Percentiles rank a stretch among this genome's conserved stretches.
Evolutionary conservation across 2,797 vertebrate genomes (phyloP).

Genomic region (Zalophus californianus): DNA sequence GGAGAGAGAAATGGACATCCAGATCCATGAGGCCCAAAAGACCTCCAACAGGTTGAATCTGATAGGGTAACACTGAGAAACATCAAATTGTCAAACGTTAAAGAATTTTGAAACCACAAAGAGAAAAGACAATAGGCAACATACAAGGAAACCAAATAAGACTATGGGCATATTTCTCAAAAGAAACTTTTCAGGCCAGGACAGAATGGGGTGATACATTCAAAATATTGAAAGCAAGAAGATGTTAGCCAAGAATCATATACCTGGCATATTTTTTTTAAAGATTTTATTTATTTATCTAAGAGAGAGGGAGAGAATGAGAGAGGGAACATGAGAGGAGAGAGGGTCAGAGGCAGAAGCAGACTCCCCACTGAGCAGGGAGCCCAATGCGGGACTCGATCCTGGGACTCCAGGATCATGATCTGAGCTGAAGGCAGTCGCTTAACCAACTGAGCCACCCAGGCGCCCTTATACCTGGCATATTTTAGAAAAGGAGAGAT

Average conservation of each 20-base stretch:
- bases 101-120: background rate
- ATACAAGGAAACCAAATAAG: background rate
- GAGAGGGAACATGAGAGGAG: too few relatives aligned
- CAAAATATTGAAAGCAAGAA: background rate
- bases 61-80: background rate
- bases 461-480: background rate
- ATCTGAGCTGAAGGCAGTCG: too few relatives aligned
- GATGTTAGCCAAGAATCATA: background rate
- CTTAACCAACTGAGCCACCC: too few relatives aligned
- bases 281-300: too few relatives aligned
- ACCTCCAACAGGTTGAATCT: background rate
- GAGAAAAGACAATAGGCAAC: background rate
- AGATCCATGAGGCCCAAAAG: background rate
- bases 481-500: background rate
- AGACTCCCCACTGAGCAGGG: too few relatives aligned
- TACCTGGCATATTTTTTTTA: background rate
- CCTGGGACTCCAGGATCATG: too few relatives aligned
- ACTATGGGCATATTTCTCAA: background rate
- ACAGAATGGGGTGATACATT: background rate
- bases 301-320: too few relatives aligned
- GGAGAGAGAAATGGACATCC: background rate
- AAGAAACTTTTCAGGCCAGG: background rate
- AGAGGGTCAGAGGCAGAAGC: too few relatives aligned
- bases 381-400: too few relatives aligned
- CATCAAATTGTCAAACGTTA: background rate